Base-by-base conservation (phyloP, 2,797 vertebrate species). In the Ctenopoma kingsleyae region DNA sequence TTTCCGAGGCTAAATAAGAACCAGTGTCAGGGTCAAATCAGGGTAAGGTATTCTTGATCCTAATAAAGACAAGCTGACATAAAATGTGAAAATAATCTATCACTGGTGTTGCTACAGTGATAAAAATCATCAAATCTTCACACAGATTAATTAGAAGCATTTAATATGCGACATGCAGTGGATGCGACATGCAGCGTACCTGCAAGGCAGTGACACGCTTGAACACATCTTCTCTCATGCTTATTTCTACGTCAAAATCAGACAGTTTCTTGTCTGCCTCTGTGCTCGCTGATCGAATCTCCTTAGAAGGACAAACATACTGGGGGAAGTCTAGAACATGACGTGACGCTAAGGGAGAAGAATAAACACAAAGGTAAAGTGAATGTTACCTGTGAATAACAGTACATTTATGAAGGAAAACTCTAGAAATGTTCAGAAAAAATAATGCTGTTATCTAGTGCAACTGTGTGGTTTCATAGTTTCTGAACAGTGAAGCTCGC, bases 221-320 rank as follows among this genome's bases (percentile, higher is more conserved):
- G 90, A 98, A 99, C 47, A 99, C 93, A 13, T 99, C 97, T 67
- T 93, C 93, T 90, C 96, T 95, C 98, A 98, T 98, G 81, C 95
- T 96, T 85, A 98, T 94, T 90, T 99, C 97, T 78, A 99, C 96
- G 62, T 99, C 96, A 48, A 99, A 98, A 79, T 95, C 94, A 0
- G 96, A 97, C 82, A 99, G 95, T 1, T 83, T 95, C 89, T 98
- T 98, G 90, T 99, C 97, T 1, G 97, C 97, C 76, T 96, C 95
- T 0, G 97, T 97, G 91, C 97, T 99, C n/a, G 97, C 97, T 1
- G 91, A 84, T 11, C 97, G 93, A 11, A 98, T 89, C 20, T 96
- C 95, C 88, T 91, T 96, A 61, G 93, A 91, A 0, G 96, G 90
- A 13, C 94, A 96, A 11, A 98, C 92, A 0, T 96, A 97, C 89